Conservation (phyloP, 1,140 invertebrate species). For the Chrysopa pallens region DNA sequence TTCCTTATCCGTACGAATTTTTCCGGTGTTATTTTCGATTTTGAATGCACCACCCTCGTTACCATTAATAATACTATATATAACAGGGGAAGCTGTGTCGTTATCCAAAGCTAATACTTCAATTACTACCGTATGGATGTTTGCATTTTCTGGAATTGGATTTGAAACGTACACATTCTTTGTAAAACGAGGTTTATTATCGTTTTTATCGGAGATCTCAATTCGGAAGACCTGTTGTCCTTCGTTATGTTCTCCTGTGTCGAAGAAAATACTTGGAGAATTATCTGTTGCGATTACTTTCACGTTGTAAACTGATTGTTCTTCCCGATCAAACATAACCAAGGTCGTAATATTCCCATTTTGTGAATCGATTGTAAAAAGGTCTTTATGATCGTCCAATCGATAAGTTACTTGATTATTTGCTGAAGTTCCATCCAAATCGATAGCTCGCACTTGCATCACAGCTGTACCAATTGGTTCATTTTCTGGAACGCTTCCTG, state of each 20-base stretch:
- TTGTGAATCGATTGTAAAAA: constrained; percentile 56
- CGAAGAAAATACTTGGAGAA: constrained; percentile 60
- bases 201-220: constrained; percentile 80
- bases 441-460: constrained; percentile 71
- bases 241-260: constrained; percentile 40
- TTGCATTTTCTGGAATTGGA: constrained; percentile 61
- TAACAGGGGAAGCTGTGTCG: constrained; percentile 65
- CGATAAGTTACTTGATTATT: constrained; percentile 68
- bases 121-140: constrained; percentile 58
- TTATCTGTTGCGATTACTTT: constrained; percentile 73
- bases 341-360: constrained; percentile 74
- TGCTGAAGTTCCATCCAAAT: constrained; percentile 64
- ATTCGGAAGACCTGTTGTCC: constrained; percentile 65
- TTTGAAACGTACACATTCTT: constrained; percentile 53
- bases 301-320: constrained; percentile 59
- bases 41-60: constrained; percentile 60
- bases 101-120: constrained; percentile 64
- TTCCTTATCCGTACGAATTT: constrained; percentile 52
- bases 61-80: constrained; percentile 60
- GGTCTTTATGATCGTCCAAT: constrained; percentile 44
- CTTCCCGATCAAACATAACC: constrained; percentile 62
- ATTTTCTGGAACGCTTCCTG: constrained; percentile 67
- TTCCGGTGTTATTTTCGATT: constrained; percentile 60
- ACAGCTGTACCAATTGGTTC: constrained; percentile 61
- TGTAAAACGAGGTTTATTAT: constrained; percentile 68